Conservation (phyloP, 2,797 vertebrate species). For the Betta splendens region DNA sequence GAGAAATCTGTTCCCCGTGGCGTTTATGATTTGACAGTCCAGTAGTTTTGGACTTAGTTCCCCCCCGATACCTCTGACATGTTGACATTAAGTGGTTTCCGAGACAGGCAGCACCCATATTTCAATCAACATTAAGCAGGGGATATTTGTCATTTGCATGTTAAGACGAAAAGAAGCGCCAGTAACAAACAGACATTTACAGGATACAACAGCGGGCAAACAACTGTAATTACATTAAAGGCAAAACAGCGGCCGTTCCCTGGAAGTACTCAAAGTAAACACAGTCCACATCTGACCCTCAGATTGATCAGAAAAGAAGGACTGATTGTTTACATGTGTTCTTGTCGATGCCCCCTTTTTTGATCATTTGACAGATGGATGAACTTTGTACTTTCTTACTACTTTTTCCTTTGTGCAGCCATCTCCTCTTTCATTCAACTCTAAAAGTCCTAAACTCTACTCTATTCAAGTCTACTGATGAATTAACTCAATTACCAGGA, state of each 20-base stretch:
- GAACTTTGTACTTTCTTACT: conserved; percentile 38
- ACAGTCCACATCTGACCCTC: conserved; percentile 63
- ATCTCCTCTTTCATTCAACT: neutral
- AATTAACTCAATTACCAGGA: neutral
- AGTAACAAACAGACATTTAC: conserved; percentile 69
- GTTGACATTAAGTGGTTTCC: conserved; percentile 85
- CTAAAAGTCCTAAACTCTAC: neutral
- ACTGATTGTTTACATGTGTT: conserved; percentile 61
- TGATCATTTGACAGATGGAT: conserved; percentile 46
- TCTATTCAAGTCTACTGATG: no score
- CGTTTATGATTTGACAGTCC: conserved; percentile 82
- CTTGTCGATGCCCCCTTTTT: conserved; percentile 63
- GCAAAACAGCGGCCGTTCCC: conserved; percentile 62
- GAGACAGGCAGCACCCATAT: conserved; percentile 79
- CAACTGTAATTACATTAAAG: conserved; percentile 80
- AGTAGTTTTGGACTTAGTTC: conserved; percentile 84
- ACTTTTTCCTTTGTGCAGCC: conserved; percentile 34
- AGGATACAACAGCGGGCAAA: conserved; percentile 69
- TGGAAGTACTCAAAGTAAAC: conserved; percentile 52
- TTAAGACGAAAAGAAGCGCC: conserved; percentile 62
- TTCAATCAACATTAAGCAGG: conserved; percentile 84
- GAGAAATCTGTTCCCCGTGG: conserved; percentile 72
- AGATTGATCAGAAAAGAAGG: conserved; percentile 43
- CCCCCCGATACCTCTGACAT: conserved; percentile 81
- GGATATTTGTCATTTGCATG: conserved; percentile 70